These are phyloP conservation scores for Phalanger gymnotis DNA, from an alignment of 2,797 vertebrate species.

Conservation along the genomic window DNA sequence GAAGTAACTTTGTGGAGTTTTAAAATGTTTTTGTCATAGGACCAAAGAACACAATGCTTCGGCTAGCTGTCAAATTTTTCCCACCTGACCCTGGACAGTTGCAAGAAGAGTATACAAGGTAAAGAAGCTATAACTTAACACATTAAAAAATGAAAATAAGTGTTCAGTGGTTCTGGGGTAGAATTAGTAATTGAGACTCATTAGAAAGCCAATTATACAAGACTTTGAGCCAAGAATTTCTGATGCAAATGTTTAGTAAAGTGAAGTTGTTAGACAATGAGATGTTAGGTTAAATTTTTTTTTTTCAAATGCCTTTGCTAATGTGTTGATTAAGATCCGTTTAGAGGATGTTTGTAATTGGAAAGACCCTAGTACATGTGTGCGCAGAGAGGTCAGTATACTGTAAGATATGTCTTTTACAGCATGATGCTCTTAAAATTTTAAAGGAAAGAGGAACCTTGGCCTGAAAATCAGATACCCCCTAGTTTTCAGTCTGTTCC, in stretches of 20 bases:
- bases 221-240: neutral
- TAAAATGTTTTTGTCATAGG: conserved; percentile 83
- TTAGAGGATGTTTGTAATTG: neutral
- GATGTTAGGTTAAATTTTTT: too few species aligned
- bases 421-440: neutral
- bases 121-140: neutral
- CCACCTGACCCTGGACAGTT: conserved; percentile 98
- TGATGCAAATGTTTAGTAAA: neutral
- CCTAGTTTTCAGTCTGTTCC: neutral
- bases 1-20: neutral
- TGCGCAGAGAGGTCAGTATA: neutral
- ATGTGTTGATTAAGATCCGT: neutral
- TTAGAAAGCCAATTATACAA: neutral
- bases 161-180: neutral
- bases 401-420: neutral
- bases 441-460: neutral
- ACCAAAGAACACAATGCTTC: conserved; percentile 91
- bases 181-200: neutral
- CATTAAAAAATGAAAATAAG: neutral
- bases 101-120: conserved; percentile 97
- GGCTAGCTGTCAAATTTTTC: conserved; percentile 97
- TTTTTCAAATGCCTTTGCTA: neutral
- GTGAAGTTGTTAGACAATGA: neutral
- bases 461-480: neutral
- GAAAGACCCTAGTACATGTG: neutral